Base-by-base conservation (phyloP, 2,888 invertebrate species). In the Serripes groenlandicus region DNA sequence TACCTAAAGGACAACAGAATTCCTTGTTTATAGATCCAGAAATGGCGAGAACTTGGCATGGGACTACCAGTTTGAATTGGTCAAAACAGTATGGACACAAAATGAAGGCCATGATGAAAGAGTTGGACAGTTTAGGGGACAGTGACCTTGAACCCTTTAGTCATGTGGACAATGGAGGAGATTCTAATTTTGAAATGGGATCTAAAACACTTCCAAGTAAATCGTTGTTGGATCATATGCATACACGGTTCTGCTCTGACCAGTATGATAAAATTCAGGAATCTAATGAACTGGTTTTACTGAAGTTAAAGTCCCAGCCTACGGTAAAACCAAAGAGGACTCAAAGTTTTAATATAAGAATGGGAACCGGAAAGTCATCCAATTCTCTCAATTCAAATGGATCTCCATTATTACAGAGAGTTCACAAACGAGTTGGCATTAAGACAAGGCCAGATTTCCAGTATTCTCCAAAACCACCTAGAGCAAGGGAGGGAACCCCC, bases 171-270 rank as follows among this genome's bases (percentile, higher is more conserved):
- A 60, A 37, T 32, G 52, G n/a, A 21, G 37, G 54, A 30, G 69
- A 75, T 28, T 69, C 69, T 37, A 58, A 82, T 32, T 74, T 80
- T n/a, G 70, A 74, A 56, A 15, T 73, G 7, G 73, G 75, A 15
- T 83, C 82, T 4, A 84, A 81, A 73, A 88, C 87, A 11, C 75
- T 88, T 30, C 88, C 84, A n/a, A 87, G 89, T 23, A 88, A 87
- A 66, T 90, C 91, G 21, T 75, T 93, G 7, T 77, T 93, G 58
- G 93, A 93, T 81, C 88, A 91, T 56, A 89, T 93, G 90, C 93
- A 93, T 78, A 93, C 92, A 73, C 91, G 89, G 56, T 91, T 91
- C 79, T 93, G 92, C 88, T 83, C 92, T 28, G 90, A 92, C 75
- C 92, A 92, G 78, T 92, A 92, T 78, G 69, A 81, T 26, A 78